Percentiles rank a stretch among this genome's conserved stretches.
phyloP scores from a whole-genome alignment of 2,113 vertebrate genomes.

The Porphyrio hochstetteri region DNA sequence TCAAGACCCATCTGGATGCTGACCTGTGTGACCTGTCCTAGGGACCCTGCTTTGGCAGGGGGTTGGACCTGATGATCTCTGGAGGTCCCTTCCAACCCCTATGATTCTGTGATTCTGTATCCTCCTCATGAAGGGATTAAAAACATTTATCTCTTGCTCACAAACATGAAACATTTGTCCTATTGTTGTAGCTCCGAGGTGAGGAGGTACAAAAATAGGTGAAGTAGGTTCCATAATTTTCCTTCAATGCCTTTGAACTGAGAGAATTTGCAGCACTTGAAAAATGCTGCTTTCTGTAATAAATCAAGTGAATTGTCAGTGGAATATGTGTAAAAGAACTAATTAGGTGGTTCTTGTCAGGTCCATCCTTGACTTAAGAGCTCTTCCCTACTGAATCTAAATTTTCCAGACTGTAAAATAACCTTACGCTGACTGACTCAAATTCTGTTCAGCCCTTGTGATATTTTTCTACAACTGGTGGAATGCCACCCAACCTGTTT shows the following conservation, averaged over 20 bases:
- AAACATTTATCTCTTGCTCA: background rate
- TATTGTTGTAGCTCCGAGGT: background rate
- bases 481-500: background rate
- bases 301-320: background rate
- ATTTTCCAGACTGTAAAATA: background rate
- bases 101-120: too few relatives aligned
- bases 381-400: background rate
- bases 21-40: too few relatives aligned
- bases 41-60: too few relatives aligned
- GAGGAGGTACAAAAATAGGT: background rate
- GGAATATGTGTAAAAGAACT: background rate
- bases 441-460: background rate
- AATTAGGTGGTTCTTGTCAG: background rate
- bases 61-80: too few relatives aligned
- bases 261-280: background rate
- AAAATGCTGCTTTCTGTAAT: background rate
- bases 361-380: background rate
- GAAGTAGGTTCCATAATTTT: background rate
- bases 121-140: background rate
- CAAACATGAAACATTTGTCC: background rate
- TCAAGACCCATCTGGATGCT: too few relatives aligned
- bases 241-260: background rate
- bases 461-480: background rate
- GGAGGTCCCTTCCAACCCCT: too few relatives aligned
- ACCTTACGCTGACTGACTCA: background rate